Base-by-base conservation (phyloP, 1,140 invertebrate genomes). In the Drosophila bipectinata region DNA sequence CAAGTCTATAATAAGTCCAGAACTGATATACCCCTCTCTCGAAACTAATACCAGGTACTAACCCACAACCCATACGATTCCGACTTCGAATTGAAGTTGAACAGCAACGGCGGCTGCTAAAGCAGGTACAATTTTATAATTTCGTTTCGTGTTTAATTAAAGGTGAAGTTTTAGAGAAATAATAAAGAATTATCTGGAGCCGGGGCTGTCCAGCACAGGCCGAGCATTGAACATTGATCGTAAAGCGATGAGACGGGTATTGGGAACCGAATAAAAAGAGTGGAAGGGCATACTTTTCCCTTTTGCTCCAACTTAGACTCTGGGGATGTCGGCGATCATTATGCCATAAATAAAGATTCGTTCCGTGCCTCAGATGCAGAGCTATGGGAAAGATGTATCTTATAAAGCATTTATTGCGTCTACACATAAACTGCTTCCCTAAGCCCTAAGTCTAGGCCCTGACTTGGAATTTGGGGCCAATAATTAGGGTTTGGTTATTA, bases 101-200 rank as follows among this genome's bases (percentile, higher is more conserved):
- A 77, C 72, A 59, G 61, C 37, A 3, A 32, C 45, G 56, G 52
- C 73, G 67, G 73, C 67, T 79, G 77, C 61, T 87, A 87, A 89
- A 88, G 83, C 83, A 88, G 83, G 83, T 88, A 88, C 83, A 88
- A 83, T 88, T 88, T 88, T 88, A 88, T 88, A 88, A 88, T 88
- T 88, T 88, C 84, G 83, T 88, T 88, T 88, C 83, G 79, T 88
- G 83, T 89, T 88, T 88, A 88, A 88, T 88, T 88, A 88, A 88
- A 88, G 83, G 83, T 88, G 83, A 88, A 88, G 83, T 88, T 88
- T 88, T 88, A 88, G 87, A 88, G 83, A 88, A 88, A 88, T 88
- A 88, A 88, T 88, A 89, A 88, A 88, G 84, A 88, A 88, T 88
- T 88, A 88, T 89, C 84, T 72, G 79, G 83, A 64, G 69, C 18